Conservation (phyloP, 2,888 invertebrate genomes). For the Diachrysia chrysitis region DNA sequence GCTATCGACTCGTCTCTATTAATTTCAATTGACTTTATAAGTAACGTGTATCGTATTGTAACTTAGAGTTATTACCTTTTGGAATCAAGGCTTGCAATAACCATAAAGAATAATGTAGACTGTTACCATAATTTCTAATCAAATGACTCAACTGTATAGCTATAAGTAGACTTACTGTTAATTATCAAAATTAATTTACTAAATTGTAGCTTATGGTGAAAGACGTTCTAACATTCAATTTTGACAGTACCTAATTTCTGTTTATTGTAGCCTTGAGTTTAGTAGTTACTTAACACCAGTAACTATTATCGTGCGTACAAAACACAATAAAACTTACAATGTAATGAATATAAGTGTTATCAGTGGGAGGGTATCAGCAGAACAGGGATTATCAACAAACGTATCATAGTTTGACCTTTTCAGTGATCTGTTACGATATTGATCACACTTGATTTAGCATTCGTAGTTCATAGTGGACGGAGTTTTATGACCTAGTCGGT, state of each 20-base stretch:
- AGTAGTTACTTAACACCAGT: slow-evolving; percentile 36
- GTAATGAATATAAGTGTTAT: slow-evolving; percentile 44
- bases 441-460: slow-evolving; percentile 23
- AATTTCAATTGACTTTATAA: slow-evolving; percentile 25
- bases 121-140: slow-evolving; percentile 6
- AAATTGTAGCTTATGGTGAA: neutral
- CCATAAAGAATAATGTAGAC: slow-evolving; percentile 5
- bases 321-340: slow-evolving; percentile 39
- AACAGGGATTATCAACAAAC: slow-evolving; percentile 32
- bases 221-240: neutral
- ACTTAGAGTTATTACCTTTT: slow-evolving; percentile 14
- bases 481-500: slow-evolving; percentile 21
- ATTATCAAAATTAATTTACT: neutral
- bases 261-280: neutral
- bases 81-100: slow-evolving; percentile 12
- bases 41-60: slow-evolving; percentile 18
- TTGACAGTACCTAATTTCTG: too few relatives aligned
- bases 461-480: neutral
- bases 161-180: neutral
- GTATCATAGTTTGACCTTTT: slow-evolving; percentile 36
- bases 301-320: slow-evolving; percentile 32
- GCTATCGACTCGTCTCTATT: slow-evolving; percentile 27
- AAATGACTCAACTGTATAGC: neutral
- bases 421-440: slow-evolving; percentile 20
- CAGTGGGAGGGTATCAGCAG: slow-evolving; percentile 33